These are phyloP conservation scores for Recurvirostra avosetta DNA, from an alignment of 2,113 vertebrate species.

Conservation along the genomic window DNA sequence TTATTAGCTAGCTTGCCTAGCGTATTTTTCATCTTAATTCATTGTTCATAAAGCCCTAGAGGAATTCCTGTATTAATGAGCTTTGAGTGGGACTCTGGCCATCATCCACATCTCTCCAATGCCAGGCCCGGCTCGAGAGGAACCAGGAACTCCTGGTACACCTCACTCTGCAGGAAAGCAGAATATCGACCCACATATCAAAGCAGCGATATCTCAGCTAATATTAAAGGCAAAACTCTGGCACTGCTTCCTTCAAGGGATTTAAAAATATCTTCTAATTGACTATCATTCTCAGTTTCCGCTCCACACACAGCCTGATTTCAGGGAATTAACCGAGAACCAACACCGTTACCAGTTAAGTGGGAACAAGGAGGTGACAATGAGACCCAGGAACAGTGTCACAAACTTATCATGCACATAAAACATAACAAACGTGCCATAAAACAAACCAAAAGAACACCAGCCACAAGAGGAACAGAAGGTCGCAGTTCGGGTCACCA, in stretches of 20 bases:
- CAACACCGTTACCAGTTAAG: neutral
- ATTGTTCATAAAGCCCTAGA: neutral
- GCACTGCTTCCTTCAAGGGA: neutral
- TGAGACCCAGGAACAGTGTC: rapidly evolving
- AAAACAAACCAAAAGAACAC: neutral
- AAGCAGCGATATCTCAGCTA: neutral
- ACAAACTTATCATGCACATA: constrained; percentile 8
- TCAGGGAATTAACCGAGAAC: neutral
- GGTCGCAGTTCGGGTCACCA: neutral
- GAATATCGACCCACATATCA: neutral
- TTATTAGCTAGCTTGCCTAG: neutral
- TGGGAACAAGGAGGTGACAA: neutral
- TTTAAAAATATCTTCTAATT: neutral
- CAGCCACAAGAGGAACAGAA: neutral
- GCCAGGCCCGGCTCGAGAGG: neutral
- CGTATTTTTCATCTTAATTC: neutral
- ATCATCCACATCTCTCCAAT: neutral
- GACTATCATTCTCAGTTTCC: neutral
- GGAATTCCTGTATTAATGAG: constrained; percentile 27
- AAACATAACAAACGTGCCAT: neutral
- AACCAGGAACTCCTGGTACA: neutral
- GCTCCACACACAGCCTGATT: neutral
- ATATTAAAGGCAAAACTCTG: neutral
- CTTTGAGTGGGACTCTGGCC: neutral
- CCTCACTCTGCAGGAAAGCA: neutral